Evolutionary conservation across 2,888 invertebrate genomes (phyloP).

Genomic region (Orchestes rusci): DNA sequence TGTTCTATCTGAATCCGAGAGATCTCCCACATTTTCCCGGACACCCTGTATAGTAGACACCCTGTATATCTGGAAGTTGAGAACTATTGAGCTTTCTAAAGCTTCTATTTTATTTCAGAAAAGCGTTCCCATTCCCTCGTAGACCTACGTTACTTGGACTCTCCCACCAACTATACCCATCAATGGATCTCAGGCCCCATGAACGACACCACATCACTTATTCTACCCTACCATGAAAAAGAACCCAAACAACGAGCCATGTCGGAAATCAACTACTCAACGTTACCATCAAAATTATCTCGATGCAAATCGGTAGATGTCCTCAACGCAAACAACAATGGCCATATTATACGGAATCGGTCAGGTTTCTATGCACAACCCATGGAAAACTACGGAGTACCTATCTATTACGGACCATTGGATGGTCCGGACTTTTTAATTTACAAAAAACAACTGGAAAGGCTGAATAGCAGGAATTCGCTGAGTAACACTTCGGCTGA

Average conservation of each 20-base stretch:
- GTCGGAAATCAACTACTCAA: conserved; percentile 20
- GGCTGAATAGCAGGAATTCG: conserved; percentile 39
- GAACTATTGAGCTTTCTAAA: too few relatives aligned
- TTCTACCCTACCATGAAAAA: conserved; percentile 13
- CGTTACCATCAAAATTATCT: conserved; percentile 26
- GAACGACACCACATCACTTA: conserved; percentile 30
- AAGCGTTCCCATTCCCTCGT: conserved; percentile 42
- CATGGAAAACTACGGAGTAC: conserved; percentile 41
- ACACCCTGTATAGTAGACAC: too few relatives aligned
- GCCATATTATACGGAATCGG: conserved; percentile 39
- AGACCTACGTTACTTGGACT: conserved; percentile 39
- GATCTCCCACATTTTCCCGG: too few relatives aligned
- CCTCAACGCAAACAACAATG: conserved; percentile 33
- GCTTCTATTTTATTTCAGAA: conserved; percentile 32
- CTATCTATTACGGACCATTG: conserved; percentile 43
- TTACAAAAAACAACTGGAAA: conserved; percentile 42
- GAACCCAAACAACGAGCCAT: conserved; percentile 26
- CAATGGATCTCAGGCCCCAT: conserved; percentile 34
- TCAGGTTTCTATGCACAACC: conserved; percentile 43
- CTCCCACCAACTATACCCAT: conserved; percentile 20
- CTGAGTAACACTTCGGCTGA: conserved; percentile 43
- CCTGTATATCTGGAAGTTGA: too few relatives aligned
- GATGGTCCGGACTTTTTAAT: conserved; percentile 44
- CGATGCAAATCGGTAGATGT: conserved; percentile 41
- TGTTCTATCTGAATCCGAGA: too few relatives aligned